A percentile compares a stretch with the other conserved stretches of the same genome.
phyloP scores from a whole-genome alignment of 2,888 invertebrate genomes.

The Campopleginae sp. region DNA sequence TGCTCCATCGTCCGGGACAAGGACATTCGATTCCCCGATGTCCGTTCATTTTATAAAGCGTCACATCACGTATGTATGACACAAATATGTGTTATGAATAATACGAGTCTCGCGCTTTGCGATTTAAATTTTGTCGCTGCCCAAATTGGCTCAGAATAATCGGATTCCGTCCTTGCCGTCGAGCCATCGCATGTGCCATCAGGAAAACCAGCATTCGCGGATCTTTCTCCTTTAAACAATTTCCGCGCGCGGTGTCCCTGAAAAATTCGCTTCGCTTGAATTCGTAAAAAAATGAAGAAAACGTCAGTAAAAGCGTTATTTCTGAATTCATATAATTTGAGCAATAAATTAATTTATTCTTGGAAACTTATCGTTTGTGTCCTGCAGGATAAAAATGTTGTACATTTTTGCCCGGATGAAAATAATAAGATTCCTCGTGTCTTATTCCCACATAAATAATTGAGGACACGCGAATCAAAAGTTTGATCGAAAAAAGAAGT shows the following conservation, averaged over 20 bases:
- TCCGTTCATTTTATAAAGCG: constrained; percentile 46
- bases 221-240: neutral
- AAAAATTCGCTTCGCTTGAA: neutral
- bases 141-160: constrained; percentile 82
- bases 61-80: constrained; percentile 14
- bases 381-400: neutral
- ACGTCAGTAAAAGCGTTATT: neutral
- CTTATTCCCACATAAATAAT: constrained; percentile 61
- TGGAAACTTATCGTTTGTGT: neutral
- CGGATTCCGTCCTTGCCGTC: constrained; percentile 74
- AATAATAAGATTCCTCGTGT: constrained; percentile 38
- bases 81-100: constrained; percentile 1
- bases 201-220: neutral
- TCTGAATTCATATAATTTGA: neutral
- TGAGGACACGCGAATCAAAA: constrained; percentile 36
- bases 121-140: constrained; percentile 84
- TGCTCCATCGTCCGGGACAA: constrained; percentile 74
- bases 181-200: neutral
- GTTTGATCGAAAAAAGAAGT: constrained; percentile 22
- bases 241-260: too few species aligned
- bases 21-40: constrained; percentile 76
- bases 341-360: constrained; percentile 1
- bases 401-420: neutral
- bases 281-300: neutral
- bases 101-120: constrained; percentile 76